These are phyloP conservation scores for Oryzias dopingdopingensis DNA, from an alignment of 2,797 vertebrate genomes.

Conservation along the genomic window DNA sequence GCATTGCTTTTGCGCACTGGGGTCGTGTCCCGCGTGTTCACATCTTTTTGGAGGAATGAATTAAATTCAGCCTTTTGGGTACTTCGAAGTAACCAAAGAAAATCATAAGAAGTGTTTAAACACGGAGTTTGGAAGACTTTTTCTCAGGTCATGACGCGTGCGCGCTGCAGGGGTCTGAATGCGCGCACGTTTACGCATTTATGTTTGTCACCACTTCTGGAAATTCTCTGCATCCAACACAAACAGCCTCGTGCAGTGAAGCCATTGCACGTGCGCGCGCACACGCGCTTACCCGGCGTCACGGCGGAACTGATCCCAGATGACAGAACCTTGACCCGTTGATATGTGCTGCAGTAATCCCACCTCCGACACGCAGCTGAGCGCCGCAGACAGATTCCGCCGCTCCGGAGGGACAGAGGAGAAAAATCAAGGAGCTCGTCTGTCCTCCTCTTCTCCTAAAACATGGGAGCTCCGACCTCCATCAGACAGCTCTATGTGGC, in stretches of 20 bases:
- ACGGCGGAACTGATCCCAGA: constrained; percentile 25
- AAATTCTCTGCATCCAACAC: neutral
- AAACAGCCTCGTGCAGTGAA: constrained; percentile 24
- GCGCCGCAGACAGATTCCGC: neutral
- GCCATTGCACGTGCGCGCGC: constrained; percentile 5
- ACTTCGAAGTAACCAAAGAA: too few relatives aligned
- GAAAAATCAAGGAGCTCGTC: constrained; percentile 8
- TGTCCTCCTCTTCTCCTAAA: constrained; percentile 7
- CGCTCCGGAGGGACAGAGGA: constrained; percentile 11
- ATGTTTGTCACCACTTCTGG: neutral
- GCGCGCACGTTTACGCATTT: neutral
- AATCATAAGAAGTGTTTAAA: too few relatives aligned
- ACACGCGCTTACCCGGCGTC: constrained; percentile 41
- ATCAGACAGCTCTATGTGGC: constrained; percentile 5
- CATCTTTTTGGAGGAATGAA: too few relatives aligned
- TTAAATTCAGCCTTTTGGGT: too few relatives aligned
- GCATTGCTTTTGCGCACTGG: constrained; percentile 37
- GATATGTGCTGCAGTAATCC: constrained; percentile 49
- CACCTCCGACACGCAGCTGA: constrained; percentile 10
- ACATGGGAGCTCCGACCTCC: neutral
- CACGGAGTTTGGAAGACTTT: too few relatives aligned
- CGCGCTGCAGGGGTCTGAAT: too few relatives aligned
- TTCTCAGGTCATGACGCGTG: too few relatives aligned
- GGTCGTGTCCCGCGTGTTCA: constrained; percentile 6
- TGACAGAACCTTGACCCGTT: constrained; percentile 13